A percentile compares a stretch with the other conserved stretches of the same genome.
Evolutionary conservation across 2,888 invertebrate genomes (phyloP).

Genomic region (Ditula angustiorana): DNA sequence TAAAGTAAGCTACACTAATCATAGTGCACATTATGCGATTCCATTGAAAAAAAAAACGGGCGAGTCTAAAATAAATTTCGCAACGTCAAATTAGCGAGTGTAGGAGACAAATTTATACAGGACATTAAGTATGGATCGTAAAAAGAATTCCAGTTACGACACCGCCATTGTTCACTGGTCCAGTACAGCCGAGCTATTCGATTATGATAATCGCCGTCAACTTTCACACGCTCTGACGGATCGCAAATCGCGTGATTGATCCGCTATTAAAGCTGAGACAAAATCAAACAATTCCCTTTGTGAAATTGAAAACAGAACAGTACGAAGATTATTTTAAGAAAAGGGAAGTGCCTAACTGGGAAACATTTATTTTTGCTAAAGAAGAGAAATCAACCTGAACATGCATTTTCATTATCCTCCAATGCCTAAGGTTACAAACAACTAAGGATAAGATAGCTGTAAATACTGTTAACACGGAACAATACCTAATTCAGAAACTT

Average conservation of each 20-base stretch:
- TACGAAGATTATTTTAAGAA: too few species aligned
- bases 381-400: not conserved
- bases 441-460: not conserved
- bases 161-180: constrained; percentile 27
- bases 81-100: constrained; percentile 12
- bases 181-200: constrained; percentile 27
- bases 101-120: constrained; percentile 27
- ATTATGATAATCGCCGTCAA: constrained; percentile 33
- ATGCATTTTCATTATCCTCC: not conserved
- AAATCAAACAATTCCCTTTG: too few species aligned
- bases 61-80: constrained; percentile 3
- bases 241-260: constrained; percentile 28
- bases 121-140: constrained; percentile 9
- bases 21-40: not conserved
- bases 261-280: not conserved
- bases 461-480: not conserved
- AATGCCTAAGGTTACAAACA: not conserved
- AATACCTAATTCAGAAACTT: constrained; percentile 9
- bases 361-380: too few species aligned
- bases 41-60: not conserved
- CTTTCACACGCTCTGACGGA: constrained; percentile 32
- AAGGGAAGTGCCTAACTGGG: too few species aligned
- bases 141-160: constrained; percentile 28
- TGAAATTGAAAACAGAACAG: not conserved
- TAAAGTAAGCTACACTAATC: not conserved